Conservation (phyloP, 2,797 vertebrate genomes). For the Gymnothorax javanicus region DNA sequence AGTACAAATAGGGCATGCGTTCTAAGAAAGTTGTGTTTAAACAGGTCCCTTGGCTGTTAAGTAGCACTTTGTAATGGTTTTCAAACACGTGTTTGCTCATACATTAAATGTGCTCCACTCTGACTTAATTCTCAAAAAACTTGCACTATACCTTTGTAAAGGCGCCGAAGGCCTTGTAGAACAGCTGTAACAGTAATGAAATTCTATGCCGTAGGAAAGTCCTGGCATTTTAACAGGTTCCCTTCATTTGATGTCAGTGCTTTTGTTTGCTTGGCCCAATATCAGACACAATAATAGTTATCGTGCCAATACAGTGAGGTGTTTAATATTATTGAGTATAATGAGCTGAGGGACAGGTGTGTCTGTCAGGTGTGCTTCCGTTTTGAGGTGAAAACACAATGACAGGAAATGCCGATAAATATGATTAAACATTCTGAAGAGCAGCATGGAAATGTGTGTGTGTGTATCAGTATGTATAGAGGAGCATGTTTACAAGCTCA, state of each 20-base stretch:
- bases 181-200: not conserved
- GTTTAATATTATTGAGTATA: not conserved
- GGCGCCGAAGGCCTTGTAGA: not conserved
- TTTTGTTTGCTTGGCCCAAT: too few species aligned
- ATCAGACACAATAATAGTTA: not conserved
- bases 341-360: not conserved
- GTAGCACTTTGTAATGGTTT: not conserved
- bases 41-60: not conserved
- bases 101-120: not conserved
- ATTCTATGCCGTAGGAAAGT: not conserved
- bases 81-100: not conserved
- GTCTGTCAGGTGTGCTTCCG: not conserved
- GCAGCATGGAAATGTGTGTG: too few species aligned
- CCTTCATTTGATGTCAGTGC: not conserved
- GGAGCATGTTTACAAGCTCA: too few species aligned
- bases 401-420: not conserved
- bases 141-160: not conserved
- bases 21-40: not conserved
- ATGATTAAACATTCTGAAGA: not conserved
- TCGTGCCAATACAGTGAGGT: not conserved
- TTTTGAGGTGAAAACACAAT: not conserved
- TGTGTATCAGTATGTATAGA: too few species aligned
- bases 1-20: too few species aligned
- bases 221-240: not conserved
- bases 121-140: not conserved